A percentile compares a stretch with the other conserved stretches of the same genome.
Conservation (phyloP, 2,797 vertebrate species). For the Nannoperca australis region DNA sequence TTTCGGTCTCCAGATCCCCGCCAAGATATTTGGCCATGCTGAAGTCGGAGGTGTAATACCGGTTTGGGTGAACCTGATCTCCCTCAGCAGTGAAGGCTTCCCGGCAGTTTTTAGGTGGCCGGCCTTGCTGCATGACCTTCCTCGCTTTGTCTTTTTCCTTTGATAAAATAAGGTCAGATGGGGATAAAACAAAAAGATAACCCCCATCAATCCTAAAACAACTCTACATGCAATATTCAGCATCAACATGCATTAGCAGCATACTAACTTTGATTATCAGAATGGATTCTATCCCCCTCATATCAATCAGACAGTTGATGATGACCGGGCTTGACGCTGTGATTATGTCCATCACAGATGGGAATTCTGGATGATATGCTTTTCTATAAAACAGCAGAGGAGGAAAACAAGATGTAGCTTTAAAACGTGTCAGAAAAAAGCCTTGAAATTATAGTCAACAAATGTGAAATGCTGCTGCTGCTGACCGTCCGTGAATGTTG, state of each 20-base stretch:
- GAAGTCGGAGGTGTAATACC: conserved; percentile 78
- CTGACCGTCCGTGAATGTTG: conserved; percentile 60
- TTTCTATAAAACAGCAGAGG: conserved; percentile 49
- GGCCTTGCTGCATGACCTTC: conserved; percentile 74
- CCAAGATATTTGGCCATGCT: conserved; percentile 75
- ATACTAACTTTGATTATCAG: conserved; percentile 66
- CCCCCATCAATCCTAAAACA: neutral
- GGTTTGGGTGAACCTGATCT: conserved; percentile 81
- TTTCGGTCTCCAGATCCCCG: conserved; percentile 60
- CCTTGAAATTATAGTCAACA: neutral
- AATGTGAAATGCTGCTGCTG: neutral
- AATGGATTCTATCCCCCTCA: conserved; percentile 79
- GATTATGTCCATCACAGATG: conserved; percentile 61
- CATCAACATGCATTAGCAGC: neutral
- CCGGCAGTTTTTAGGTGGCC: conserved; percentile 76
- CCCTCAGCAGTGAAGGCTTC: conserved; percentile 82
- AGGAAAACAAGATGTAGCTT: neutral
- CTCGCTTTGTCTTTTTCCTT: conserved; percentile 66
- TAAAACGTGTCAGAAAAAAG: neutral
- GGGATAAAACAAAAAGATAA: neutral
- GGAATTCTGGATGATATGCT: conserved; percentile 55
- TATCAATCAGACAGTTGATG: conserved; percentile 81
- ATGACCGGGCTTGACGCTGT: conserved; percentile 70
- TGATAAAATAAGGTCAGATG: neutral
- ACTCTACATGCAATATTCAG: neutral